Percentiles rank a stretch among this genome's conserved stretches.
Conservation (phyloP, 2,113 vertebrate species). For the Oreochromis niloticus region DNA sequence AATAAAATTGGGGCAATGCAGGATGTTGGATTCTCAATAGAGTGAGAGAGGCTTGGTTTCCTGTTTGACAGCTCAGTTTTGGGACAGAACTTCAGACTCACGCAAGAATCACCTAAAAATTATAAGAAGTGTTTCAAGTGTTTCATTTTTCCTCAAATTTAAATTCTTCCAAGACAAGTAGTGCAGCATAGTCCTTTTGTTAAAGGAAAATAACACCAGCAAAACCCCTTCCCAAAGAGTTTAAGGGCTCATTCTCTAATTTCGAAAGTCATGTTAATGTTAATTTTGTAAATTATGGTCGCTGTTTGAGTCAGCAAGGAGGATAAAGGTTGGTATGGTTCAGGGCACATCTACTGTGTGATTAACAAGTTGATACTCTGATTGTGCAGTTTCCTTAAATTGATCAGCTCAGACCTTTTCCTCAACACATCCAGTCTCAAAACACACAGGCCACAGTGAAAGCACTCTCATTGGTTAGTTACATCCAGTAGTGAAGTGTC, state of each 20-base stretch:
- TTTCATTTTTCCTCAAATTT: not conserved
- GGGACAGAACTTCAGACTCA: not conserved
- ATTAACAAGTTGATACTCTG: not conserved
- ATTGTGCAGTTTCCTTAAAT: not conserved
- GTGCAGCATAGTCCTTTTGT: not conserved
- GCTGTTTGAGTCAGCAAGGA: not conserved
- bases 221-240: not conserved
- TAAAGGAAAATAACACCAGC: not conserved
- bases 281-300: not conserved
- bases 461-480: not conserved
- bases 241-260: not conserved
- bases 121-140: not conserved
- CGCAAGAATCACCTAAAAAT: not conserved
- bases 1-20: not conserved
- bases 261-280: not conserved
- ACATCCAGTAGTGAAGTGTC: not conserved
- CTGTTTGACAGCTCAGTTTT: not conserved
- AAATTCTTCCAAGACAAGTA: not conserved
- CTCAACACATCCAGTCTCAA: not conserved
- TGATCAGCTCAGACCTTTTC: not conserved
- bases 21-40: not conserved
- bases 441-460: not conserved
- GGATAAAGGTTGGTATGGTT: not conserved
- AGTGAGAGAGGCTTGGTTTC: not conserved
- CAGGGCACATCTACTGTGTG: not conserved